These are phyloP conservation scores for Sycophila sp. DNA, from an alignment of 1,140 invertebrate genomes.

Conservation along the genomic window DNA sequence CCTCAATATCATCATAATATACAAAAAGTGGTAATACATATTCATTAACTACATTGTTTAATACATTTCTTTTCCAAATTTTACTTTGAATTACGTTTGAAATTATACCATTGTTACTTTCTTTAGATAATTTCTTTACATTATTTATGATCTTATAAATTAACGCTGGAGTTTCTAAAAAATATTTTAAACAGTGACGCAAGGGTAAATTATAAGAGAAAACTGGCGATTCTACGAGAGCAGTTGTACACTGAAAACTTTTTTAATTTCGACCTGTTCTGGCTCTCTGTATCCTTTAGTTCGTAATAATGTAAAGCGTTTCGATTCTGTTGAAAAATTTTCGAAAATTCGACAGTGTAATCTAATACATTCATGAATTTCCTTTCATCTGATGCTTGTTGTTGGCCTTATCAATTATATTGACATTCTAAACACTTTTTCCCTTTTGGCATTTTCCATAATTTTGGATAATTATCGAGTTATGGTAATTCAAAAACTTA, in stretches of 20 bases:
- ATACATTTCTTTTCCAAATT: background rate
- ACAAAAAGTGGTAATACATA: conserved; percentile 18
- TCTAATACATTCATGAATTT: background rate
- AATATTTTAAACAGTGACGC: conserved; percentile 1
- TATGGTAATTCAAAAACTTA: too few species aligned
- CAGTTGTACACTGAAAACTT: background rate
- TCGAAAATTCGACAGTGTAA: background rate
- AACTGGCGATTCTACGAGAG: background rate
- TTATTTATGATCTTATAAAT: conserved; percentile 5
- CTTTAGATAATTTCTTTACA: background rate
- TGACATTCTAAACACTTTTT: too few species aligned
- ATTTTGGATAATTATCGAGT: too few species aligned
- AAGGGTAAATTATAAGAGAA: background rate
- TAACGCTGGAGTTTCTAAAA: conserved; percentile 12
- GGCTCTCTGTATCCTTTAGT: background rate
- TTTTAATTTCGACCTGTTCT: background rate
- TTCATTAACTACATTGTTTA: background rate
- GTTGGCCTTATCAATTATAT: background rate
- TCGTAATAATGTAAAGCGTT: conserved; percentile 15
- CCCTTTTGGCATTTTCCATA: too few species aligned
- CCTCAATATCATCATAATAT: conserved; percentile 27
- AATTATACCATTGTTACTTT: conserved; percentile 1
- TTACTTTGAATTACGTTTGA: conserved; percentile 22
- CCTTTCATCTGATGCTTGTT: background rate
- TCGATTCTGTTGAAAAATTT: conserved; percentile 9